Evolutionary conservation across 2,888 invertebrate genomes (phyloP), one percentile per base, ranked within the genome.

Genomic region (Diachrysia chrysitis): DNA sequence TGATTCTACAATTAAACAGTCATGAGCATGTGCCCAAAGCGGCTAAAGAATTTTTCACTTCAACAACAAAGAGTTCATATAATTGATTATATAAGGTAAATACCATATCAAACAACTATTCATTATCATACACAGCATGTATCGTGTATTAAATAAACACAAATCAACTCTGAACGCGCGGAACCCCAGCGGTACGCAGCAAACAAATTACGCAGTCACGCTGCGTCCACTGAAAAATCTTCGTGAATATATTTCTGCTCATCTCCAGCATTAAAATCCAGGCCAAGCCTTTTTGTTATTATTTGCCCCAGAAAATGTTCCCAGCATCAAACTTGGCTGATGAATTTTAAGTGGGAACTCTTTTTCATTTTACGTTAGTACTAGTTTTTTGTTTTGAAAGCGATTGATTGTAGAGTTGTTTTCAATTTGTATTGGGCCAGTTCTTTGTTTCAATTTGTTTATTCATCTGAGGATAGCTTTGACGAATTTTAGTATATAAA

Each of bases 161-260:
- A 42, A 42, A 42, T 42, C 42, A 42, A 42, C n/a, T 1, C n/a
- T 42, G 10, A 2, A 37, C 6, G n/a, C 2, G 68, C 63, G 82
- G 77, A 83, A 71, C 85, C 83, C 85, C 76, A 72, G 76, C 73
- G 76, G 81, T 83, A 83, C 83, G 82, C 77, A 76, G 78, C 80
- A 82, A 85, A 87, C 85, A 87, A 90, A 91, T 92, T 90, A 92
- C 88, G 86, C 82, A 92, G 90, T 91, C 92, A 59, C 78, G 63
- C 76, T 84, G 85, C 90, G 91, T 90, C 81, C 86, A 78, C 80
- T 89, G 90, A 91, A 92, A 92, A 92, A 92, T 91, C 90, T 90
- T 87, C 81, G 84, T 85, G 88, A 91, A 92, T 92, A 91, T 90
- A 91, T 92, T 89, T 87, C 81, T 84, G 87, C 86, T 89, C 87